Conservation (phyloP, 2,797 vertebrate species). For the Eptatretus atami region DNA sequence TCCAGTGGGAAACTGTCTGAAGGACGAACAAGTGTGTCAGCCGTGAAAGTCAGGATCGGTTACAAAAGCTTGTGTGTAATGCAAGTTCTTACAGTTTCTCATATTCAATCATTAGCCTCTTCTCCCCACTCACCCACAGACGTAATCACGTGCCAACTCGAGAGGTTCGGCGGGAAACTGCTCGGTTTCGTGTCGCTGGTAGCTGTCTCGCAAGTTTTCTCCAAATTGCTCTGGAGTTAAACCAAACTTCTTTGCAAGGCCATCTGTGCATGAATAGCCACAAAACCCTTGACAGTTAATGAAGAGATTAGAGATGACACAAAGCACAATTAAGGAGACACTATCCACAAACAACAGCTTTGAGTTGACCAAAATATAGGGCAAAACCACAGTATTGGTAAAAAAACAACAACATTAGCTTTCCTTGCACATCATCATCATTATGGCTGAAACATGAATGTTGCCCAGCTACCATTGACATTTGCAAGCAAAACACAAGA, state of each 20-base stretch:
- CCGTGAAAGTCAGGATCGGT: neutral
- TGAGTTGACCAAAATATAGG: no score
- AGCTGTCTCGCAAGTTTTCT: slow-evolving; percentile 88
- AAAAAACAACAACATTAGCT: no score
- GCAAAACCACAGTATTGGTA: no score
- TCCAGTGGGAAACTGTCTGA: slow-evolving; percentile 47
- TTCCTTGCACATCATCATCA: no score
- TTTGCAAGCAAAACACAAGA: no score
- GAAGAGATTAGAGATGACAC: no score
- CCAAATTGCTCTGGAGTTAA: slow-evolving; percentile 93
- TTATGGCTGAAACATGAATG: no score
- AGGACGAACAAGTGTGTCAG: neutral
- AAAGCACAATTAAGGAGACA: no score
- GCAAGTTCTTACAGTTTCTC: neutral
- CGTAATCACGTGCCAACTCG: slow-evolving; percentile 84
- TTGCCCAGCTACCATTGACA: no score
- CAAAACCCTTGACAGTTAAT: neutral
- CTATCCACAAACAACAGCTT: no score
- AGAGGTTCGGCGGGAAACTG: slow-evolving; percentile 88
- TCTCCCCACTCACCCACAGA: slow-evolving; percentile 31
- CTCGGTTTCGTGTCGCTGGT: slow-evolving; percentile 87
- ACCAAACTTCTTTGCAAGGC: slow-evolving; percentile 34
- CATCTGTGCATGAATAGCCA: neutral
- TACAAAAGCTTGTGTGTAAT: neutral
- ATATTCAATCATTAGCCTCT: neutral